Conservation (phyloP, 1,140 invertebrate genomes). For the Magallana ariakensis region DNA sequence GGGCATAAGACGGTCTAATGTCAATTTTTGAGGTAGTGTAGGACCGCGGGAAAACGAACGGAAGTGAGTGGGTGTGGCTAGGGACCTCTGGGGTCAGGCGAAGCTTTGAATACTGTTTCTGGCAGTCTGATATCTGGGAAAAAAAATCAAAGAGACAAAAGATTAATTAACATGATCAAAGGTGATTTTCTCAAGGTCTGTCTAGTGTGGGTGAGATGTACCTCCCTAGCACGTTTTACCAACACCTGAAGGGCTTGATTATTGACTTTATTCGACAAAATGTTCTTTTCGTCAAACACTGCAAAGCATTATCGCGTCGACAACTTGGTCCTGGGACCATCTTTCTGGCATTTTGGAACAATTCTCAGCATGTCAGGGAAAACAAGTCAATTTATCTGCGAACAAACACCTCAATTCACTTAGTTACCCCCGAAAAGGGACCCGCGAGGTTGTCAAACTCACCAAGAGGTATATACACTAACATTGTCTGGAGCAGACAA, state of each 20-base stretch:
- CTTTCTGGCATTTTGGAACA: background rate
- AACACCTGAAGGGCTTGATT: too few species aligned
- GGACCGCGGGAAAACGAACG: conserved; percentile 28
- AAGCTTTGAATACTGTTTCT: conserved; percentile 34
- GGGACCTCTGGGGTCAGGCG: conserved; percentile 27
- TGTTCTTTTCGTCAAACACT: background rate
- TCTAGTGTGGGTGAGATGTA: too few species aligned
- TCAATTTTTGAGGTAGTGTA: conserved; percentile 28
- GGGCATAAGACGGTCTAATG: background rate
- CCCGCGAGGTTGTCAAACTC: background rate
- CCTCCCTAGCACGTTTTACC: too few species aligned
- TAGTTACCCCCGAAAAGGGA: background rate
- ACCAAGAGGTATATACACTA: conserved; percentile 6
- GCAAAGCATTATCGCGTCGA: background rate
- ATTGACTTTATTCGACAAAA: background rate
- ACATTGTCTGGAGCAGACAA: background rate
- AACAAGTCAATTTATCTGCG: conserved; percentile 4
- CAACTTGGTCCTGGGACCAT: background rate
- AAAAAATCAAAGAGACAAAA: background rate
- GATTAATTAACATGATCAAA: too few species aligned
- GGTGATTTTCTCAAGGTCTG: too few species aligned
- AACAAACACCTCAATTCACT: conserved; percentile 28
- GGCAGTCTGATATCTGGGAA: conserved; percentile 27
- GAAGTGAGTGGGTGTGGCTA: background rate
- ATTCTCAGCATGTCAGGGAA: conserved; percentile 21